Evolutionary conservation across 2,113 vertebrate species (phyloP).

Genomic region (Morone saxatilis): DNA sequence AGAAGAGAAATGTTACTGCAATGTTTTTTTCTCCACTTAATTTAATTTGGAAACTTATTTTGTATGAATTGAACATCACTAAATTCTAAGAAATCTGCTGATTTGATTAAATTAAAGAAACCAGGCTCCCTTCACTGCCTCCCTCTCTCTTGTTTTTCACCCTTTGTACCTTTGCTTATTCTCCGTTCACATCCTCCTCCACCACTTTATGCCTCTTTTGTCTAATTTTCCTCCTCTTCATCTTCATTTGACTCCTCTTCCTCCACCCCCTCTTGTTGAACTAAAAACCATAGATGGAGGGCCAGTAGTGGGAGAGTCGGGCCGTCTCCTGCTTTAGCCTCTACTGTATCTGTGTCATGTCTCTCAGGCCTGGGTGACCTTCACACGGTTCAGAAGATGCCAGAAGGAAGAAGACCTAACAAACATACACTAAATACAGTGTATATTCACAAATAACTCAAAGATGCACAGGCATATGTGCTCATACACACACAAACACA

Average conservation of each 20-base stretch:
- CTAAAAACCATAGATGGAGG: constrained; percentile 27
- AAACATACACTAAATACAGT: constrained; percentile 4
- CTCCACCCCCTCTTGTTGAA: constrained; percentile 1
- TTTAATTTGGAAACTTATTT: neutral
- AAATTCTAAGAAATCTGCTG: neutral
- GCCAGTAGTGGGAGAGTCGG: constrained; percentile 9
- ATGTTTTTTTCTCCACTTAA: neutral
- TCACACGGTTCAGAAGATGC: constrained; percentile 38
- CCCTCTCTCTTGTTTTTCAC: neutral
- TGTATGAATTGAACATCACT: neutral
- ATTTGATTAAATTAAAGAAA: neutral
- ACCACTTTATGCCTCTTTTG: constrained; percentile 1
- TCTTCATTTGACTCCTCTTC: constrained; percentile 29
- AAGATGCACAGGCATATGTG: neutral
- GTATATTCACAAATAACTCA: neutral
- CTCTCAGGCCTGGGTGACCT: constrained; percentile 54
- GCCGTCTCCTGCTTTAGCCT: constrained; percentile 15
- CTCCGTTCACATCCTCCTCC: constrained; percentile 3
- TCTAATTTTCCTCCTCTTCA: constrained; percentile 20
- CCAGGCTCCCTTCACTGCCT: neutral
- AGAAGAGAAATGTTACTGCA: no score
- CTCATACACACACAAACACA: neutral
- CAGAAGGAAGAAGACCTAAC: constrained; percentile 34
- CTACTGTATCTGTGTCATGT: constrained; percentile 51
- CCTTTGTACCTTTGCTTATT: neutral